Base-by-base conservation (phyloP, 2,113 vertebrate genomes). In the Ia io region DNA sequence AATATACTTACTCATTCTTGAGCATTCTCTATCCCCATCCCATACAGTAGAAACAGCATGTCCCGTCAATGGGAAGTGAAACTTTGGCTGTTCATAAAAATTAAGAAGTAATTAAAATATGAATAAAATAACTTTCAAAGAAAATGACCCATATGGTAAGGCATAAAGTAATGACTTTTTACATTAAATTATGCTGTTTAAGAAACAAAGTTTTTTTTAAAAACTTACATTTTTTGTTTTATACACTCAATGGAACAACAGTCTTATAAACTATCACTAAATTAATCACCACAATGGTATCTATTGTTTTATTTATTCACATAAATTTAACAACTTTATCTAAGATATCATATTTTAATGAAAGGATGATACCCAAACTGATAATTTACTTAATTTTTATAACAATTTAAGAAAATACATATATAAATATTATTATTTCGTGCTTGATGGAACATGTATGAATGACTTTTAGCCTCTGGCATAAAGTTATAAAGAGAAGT, bases 11-110 rank as follows among this genome's bases (percentile, higher is more conserved):
- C 99, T 99, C 99, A 99, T 99, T 98, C 99, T 99, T 98, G 99
- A 99, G 97, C 99, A 99, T 96, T 99, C 99, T 96, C 99, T 98
- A 96, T 99, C 99, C 9, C 99, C 99, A 96, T 99, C 99, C 99
- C 99, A 99, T 32, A 99, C 99, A 0, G 99, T 99, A 92, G 99
- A 99, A 93, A 99, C 99, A 23, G 99, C 99, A 65, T 99, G 99
- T 69, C 99, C 99, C 1, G 98, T 99, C 97, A 99, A 97, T 17
- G 20, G 53, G 53, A 99, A 99, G 97, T 99, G 99, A 96, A 99
- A 97, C 99, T 99, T 98, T 99, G 99, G 98, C 99, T 99, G 94
- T 20, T 30, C 96, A 97, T 35, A 97, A 92, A 98, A 97, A 97
- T 40, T 91, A 56, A 53, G 17, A 56, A 23, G 22, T 56, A 23